Evolutionary conservation across 2,113 vertebrate genomes (phyloP).

Genomic region (Scatophagus argus): DNA sequence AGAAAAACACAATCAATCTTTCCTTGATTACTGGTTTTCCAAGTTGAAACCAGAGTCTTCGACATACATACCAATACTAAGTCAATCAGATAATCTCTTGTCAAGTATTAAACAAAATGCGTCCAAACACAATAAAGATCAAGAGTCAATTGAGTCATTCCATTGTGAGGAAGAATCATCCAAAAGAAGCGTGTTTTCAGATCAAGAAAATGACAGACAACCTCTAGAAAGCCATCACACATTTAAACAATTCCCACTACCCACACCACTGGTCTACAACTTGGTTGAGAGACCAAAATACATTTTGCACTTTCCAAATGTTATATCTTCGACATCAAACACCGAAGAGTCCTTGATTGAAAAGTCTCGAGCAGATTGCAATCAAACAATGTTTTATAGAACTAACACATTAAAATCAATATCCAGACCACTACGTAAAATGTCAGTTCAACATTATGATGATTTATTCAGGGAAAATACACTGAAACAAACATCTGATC

Average conservation of each 20-base stretch:
- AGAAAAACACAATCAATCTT: background rate
- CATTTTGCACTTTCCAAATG: conserved; percentile 34
- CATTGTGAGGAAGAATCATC: background rate
- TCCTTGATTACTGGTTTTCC: conserved; percentile 64
- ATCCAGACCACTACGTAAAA: no score
- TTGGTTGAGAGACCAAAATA: conserved; percentile 39
- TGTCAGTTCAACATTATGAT: no score
- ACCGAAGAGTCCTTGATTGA: fast-evolving
- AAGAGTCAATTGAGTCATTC: fast-evolving
- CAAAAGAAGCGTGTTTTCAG: background rate
- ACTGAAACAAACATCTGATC: background rate
- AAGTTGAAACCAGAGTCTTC: conserved; percentile 17
- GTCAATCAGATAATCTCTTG: background rate
- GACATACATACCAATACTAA: background rate
- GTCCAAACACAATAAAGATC: background rate
- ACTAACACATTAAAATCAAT: no score
- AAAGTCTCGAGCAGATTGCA: no score
- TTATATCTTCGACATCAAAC: fast-evolving
- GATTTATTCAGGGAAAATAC: background rate
- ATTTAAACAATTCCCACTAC: background rate
- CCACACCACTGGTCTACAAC: conserved; percentile 30
- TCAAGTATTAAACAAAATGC: background rate
- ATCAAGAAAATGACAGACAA: background rate
- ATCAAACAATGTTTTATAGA: no score
- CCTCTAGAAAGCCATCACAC: fast-evolving